These are phyloP conservation scores for Phallusia fumigata DNA, from an alignment of 23 tunicate genomes.

Conservation along the genomic window DNA sequence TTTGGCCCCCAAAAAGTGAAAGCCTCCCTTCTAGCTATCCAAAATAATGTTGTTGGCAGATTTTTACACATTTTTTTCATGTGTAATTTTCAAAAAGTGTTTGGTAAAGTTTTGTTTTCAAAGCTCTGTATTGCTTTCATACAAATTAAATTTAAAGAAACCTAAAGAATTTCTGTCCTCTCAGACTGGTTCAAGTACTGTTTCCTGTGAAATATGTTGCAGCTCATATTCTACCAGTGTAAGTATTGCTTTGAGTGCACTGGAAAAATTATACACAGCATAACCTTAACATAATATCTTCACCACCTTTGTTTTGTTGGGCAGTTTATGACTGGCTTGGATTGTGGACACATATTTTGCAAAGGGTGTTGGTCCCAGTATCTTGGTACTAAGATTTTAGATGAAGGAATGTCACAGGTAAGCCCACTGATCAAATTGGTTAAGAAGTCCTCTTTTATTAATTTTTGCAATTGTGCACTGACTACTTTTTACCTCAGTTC, in stretches of 20 bases:
- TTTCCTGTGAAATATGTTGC: constrained; percentile 87
- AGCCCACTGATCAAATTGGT: too few species aligned
- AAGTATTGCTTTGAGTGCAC: background rate
- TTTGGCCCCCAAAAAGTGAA: too few species aligned
- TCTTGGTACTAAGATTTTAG: constrained; percentile 63
- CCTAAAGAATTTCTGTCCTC: too few species aligned
- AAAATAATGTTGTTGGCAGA: background rate
- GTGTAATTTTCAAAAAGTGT: background rate
- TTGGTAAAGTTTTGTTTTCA: too few species aligned
- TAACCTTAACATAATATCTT: background rate
- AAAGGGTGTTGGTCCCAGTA: constrained; percentile 85
- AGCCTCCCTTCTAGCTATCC: too few species aligned
- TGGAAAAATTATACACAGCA: background rate
- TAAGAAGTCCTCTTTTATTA: too few species aligned
- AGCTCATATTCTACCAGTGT: constrained; percentile 33
- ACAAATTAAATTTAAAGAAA: too few species aligned
- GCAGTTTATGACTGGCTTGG: constrained; percentile 78
- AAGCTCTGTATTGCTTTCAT: too few species aligned
- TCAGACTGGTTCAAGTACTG: background rate
- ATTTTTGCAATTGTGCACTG: too few species aligned
- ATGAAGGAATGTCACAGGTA: constrained; percentile 86
- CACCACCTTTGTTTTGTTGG: background rate
- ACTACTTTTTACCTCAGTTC: too few species aligned
- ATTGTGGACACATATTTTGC: constrained; percentile 87
- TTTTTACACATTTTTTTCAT: background rate